Percentiles rank a stretch among this genome's conserved stretches.
These are phyloP conservation scores for Meteorus cinctellus DNA, from an alignment of 2,888 invertebrate species.

Conservation along the genomic window DNA sequence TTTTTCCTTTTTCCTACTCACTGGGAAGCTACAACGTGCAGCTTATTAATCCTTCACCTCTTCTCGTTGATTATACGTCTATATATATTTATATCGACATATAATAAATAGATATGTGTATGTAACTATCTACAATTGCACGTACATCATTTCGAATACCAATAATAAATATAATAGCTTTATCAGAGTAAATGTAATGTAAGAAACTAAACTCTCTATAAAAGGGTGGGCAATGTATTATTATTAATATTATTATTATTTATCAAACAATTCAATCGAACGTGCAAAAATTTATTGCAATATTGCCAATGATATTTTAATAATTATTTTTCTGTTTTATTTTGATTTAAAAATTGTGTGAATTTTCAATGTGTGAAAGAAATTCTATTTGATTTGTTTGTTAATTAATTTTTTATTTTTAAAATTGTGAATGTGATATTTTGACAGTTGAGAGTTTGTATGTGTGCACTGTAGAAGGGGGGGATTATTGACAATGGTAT, in stretches of 20 bases:
- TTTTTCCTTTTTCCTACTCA: not conserved
- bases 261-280: slow-evolving; percentile 7
- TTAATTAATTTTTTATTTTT: too few relatives aligned
- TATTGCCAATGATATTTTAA: too few relatives aligned
- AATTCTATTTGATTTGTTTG: too few relatives aligned
- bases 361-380: too few relatives aligned
- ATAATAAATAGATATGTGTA: not conserved
- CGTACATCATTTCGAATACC: not conserved
- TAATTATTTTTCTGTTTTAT: too few relatives aligned
- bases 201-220: not conserved
- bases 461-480: too few relatives aligned
- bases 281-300: not conserved
- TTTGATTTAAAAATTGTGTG: too few relatives aligned
- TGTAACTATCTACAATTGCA: not conserved
- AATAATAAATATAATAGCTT: slow-evolving; percentile 14
- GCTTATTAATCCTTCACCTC: not conserved
- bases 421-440: too few relatives aligned
- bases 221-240: not conserved
- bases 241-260: slow-evolving; percentile 6
- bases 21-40: not conserved
- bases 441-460: too few relatives aligned
- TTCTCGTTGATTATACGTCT: not conserved
- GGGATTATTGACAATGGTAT: too few relatives aligned
- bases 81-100: not conserved
- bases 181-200: not conserved